These are phyloP conservation scores for Orgyia antiqua DNA, from an alignment of 2,888 invertebrate species.

Conservation along the genomic window DNA sequence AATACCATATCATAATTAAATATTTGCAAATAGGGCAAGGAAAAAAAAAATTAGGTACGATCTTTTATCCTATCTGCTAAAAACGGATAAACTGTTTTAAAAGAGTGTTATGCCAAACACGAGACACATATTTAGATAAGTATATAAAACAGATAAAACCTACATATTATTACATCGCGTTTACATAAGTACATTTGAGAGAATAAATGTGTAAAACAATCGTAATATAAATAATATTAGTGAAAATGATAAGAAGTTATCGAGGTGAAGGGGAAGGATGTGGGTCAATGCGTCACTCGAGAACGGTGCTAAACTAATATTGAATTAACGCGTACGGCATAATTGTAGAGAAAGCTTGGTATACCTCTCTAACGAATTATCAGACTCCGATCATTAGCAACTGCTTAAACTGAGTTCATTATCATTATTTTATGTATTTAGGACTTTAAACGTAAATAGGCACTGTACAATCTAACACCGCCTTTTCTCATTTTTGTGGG, in stretches of 20 bases:
- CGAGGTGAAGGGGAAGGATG: slow-evolving; percentile 51
- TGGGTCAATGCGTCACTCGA: slow-evolving; percentile 43
- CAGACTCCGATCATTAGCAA: slow-evolving; percentile 23
- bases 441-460: slow-evolving; percentile 19
- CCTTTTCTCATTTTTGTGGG: no score
- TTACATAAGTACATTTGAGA: no score
- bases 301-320: slow-evolving; percentile 67
- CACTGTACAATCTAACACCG: no score
- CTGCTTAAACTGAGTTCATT: slow-evolving; percentile 28
- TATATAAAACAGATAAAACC: no score
- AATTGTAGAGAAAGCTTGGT: slow-evolving; percentile 65
- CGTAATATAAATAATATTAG: slow-evolving; percentile 15
- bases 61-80: no score
- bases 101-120: no score
- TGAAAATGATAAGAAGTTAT: slow-evolving; percentile 31
- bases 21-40: no score
- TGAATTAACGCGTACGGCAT: slow-evolving; percentile 69
- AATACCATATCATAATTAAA: no score
- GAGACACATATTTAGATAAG: no score
- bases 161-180: no score
- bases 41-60: no score
- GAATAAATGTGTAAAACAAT: slow-evolving; percentile 24
- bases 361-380: slow-evolving; percentile 23
- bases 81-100: no score
- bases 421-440: slow-evolving; percentile 29